phyloP scores from a whole-genome alignment of 2,113 vertebrate species.

The Mirza zaza region DNA sequence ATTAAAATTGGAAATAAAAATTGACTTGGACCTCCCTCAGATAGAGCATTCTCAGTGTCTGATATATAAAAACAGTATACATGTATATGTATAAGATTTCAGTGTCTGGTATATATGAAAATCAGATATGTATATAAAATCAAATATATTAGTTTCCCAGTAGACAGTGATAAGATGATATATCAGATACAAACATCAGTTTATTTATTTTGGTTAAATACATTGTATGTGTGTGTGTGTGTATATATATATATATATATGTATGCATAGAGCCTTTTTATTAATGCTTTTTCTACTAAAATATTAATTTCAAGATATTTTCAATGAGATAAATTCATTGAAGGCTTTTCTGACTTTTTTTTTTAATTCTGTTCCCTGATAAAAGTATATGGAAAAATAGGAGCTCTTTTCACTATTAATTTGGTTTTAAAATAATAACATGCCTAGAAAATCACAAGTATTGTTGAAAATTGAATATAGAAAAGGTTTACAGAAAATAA shows the following conservation, averaged over 20 bases:
- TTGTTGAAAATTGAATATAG: background rate
- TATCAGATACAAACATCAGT: background rate
- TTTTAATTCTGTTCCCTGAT: background rate
- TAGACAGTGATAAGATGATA: background rate
- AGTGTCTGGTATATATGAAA: background rate
- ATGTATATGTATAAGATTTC: background rate
- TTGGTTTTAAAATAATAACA: background rate
- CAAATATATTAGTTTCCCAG: background rate
- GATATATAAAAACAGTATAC: background rate
- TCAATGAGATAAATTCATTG: background rate
- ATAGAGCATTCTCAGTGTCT: background rate
- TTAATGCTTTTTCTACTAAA: background rate
- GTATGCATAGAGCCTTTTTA: background rate
- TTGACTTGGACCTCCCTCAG: slow-evolving; percentile 19
- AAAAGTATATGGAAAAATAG: background rate
- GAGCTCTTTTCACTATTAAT: background rate
- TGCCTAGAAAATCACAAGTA: background rate
- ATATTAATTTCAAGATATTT: background rate
- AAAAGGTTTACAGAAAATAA: background rate
- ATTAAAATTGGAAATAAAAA: slow-evolving; percentile 65
- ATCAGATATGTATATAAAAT: background rate
- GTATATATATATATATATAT: no score
- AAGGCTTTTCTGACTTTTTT: background rate
- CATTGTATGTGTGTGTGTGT: no score
- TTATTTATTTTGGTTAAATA: background rate